These are phyloP conservation scores for Eidolon dupreanum DNA, from an alignment of 2,797 vertebrate genomes.

Conservation along the genomic window DNA sequence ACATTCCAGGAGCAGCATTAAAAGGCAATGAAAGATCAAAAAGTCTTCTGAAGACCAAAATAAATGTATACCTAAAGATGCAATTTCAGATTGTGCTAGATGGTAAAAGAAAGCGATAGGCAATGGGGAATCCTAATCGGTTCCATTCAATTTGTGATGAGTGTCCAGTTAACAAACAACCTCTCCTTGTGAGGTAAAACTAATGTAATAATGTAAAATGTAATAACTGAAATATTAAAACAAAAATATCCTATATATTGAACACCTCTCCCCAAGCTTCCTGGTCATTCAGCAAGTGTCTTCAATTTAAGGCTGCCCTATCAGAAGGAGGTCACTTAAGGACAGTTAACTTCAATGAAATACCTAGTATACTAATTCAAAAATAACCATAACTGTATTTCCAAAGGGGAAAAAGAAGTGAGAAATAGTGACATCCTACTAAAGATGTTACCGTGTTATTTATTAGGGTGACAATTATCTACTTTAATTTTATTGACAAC, in stretches of 20 bases:
- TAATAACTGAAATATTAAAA: conserved; percentile 23
- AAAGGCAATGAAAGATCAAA: conserved; percentile 6
- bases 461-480: conserved; percentile 22
- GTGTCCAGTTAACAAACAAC: conserved; percentile 2
- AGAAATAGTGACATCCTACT: not conserved
- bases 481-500: conserved; percentile 25
- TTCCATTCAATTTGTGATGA: not conserved
- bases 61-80: conserved; percentile 3
- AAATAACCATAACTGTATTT: conserved; percentile 57
- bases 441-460: not conserved
- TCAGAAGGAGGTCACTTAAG: conserved; percentile 49
- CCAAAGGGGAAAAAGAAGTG: conserved; percentile 5
- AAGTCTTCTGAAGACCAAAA: conserved; percentile 10
- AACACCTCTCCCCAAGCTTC: not conserved
- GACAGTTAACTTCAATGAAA: conserved; percentile 52
- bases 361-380: not conserved
- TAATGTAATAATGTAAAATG: not conserved
- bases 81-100: conserved; percentile 22
- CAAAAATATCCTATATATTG: not conserved
- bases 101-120: not conserved
- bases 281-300: not conserved
- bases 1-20: not conserved
- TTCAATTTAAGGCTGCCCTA: conserved; percentile 48
- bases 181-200: not conserved
- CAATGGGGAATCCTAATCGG: not conserved